Evolutionary conservation across 2,113 vertebrate genomes (phyloP).

Genomic region (Neodon shergylaensis): DNA sequence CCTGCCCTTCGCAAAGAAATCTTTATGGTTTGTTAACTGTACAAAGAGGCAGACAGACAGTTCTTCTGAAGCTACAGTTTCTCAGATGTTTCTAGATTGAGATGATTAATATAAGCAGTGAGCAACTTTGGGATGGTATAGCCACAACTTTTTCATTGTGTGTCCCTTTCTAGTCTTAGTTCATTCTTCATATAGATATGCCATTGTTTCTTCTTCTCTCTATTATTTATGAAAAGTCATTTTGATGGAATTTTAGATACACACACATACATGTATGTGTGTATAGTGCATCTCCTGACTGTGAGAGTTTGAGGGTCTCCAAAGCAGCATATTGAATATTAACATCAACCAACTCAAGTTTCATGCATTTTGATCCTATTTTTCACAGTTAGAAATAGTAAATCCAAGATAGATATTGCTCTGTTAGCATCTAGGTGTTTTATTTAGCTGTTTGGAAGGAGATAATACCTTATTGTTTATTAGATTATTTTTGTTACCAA

Average conservation of each 20-base stretch:
- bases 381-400: not conserved
- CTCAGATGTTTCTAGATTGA: not conserved
- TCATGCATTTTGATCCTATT: constrained; percentile 3
- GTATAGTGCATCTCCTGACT: not conserved
- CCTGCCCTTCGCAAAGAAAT: not conserved
- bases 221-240: constrained; percentile 33
- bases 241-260: not conserved
- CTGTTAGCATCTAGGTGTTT: constrained; percentile 22
- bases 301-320: not conserved
- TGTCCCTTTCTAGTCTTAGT: not conserved
- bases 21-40: not conserved
- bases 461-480: constrained; percentile 50
- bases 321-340: not conserved
- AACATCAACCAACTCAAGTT: constrained; percentile 47
- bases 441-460: not conserved
- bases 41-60: not conserved
- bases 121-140: not conserved
- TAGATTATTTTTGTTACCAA: constrained; percentile 37
- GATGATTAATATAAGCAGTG: not conserved
- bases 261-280: not conserved
- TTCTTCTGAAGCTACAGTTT: not conserved
- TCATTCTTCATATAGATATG: not conserved
- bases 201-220: not conserved
- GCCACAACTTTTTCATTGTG: not conserved
- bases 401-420: not conserved